Base-by-base conservation (phyloP, 30 jellyfish, hydroid and myxozoan genomes). In the Aurelia sp. region DNA sequence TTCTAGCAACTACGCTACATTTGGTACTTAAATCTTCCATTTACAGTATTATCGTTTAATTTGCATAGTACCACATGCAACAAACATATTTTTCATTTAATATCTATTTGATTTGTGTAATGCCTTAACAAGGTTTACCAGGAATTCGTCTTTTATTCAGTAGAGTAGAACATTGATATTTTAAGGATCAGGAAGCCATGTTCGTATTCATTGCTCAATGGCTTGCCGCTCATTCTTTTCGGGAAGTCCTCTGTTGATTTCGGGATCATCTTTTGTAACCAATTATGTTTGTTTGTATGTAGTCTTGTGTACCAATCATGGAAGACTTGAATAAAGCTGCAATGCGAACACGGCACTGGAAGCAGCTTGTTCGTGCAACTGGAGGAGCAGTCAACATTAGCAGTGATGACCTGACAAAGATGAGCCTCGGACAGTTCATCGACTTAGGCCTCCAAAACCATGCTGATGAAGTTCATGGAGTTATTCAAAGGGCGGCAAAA, bases 281-380 rank as follows among this genome's bases (percentile, higher is more conserved):
- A 15, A 18, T 22, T 13, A 64, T 41, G 23, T 80, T 53, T 18
- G 55, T 22, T 89, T 53, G 33, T 78, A 91, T 53, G 33, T 78
- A 91, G 96, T 70, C 96, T 51, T 91, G 97, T 76, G 83, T 91
- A 18, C 96, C 97, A 21, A 81, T 91, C 27, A 91, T 91, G 97
- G 97, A 91, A 63, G 97, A 91, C 48, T 74, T 91, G 3, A 77
- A 96, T 69, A 91, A 91, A 52, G 97, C 96, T 35, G 92, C 97
- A 72, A 88, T 91, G 92, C 64, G 97, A 52, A 80, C 97, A 6
- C 87, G 97, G 22, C 96, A 91, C 57, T 91, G 97, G 97, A 91
- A 91, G 60, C 97, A 91, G 74, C 86, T 91, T 7, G 92, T 85
- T 2, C 94, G 97, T 17, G 89, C 89, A 10, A 91, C 92, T 4